Base-by-base conservation (phyloP, 2,797 vertebrate species). In the Coregonus suidteri region DNA sequence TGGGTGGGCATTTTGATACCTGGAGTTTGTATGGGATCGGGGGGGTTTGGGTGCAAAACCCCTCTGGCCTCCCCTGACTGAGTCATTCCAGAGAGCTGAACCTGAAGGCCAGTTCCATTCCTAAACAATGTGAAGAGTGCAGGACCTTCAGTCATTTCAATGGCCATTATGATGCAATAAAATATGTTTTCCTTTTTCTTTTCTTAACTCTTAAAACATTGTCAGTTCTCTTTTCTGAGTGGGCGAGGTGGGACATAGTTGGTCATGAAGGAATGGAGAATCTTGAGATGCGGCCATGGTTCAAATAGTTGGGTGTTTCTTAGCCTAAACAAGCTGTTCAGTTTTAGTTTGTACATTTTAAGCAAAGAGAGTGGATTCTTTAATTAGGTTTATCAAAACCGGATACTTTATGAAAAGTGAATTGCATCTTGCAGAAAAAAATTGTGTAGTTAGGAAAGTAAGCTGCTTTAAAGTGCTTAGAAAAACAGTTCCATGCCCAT, bases 91-190 rank as follows among this genome's bases (percentile, higher is more conserved):
- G 73, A 82, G 81, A 85, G 77, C 82, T 30, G 69, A 79, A 75
- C 66, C 67, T 77, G 79, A 80, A 83, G 75, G 85, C 81, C 78
- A 88, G 81, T 73, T 79, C 88, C 84, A 85, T 91, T 91, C 89
- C 89, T 75, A 71, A 75, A 81, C 76, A 82, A 89, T 90, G 86
- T 89, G 87, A 91, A 88, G 86, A 84, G 82, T 37, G 81, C 20
- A 53, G 80, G 80, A 71, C 66, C 37, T 83, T 56, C 64, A 78
- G 68, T 75, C 54, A 71, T 82, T 77, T 75, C 64, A 75, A 74
- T 79, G 84, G 80, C 84, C 75, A 77, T 84, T 79, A 75, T 75
- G 85, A 93, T 90, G 92, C 92, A 94, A 93, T 93, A 94, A 94
- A 93, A 77, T 34, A 77, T 34, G 25, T 34, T 34, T 16, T 79